phyloP scores from a whole-genome alignment of 37 sponge, comb jelly and placozoan species.

The Axinella damicornis region DNA sequence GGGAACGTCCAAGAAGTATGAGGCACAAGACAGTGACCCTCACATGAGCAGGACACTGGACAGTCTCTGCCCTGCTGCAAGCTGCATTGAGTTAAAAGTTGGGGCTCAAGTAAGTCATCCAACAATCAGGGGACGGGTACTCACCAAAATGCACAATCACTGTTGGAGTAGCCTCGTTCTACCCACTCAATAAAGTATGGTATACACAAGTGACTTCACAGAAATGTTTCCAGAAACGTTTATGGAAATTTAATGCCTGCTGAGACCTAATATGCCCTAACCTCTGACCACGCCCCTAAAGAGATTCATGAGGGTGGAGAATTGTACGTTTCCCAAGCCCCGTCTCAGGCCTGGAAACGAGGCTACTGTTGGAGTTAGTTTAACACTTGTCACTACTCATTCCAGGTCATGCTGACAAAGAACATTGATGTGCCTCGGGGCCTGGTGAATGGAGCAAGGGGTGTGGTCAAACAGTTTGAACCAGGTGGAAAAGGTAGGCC shows the following conservation, averaged over 20 bases:
- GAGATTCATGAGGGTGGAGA: neutral
- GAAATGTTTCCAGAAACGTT: too few species aligned
- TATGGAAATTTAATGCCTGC: too few species aligned
- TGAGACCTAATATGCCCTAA: too few species aligned
- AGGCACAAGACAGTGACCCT: constrained; percentile 68
- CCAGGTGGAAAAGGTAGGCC: constrained; percentile 32
- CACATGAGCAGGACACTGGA: constrained; percentile 39
- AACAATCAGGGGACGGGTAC: too few species aligned
- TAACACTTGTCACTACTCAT: too few species aligned
- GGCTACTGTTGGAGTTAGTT: too few species aligned
- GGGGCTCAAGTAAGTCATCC: constrained; percentile 82
- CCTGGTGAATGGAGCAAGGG: constrained; percentile 92
- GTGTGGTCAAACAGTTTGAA: constrained; percentile 76
- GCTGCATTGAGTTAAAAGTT: constrained; percentile 67
- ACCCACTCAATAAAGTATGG: too few species aligned
- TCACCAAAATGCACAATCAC: too few species aligned
- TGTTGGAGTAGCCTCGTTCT: neutral
- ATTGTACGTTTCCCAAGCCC: neutral
- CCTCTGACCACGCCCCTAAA: too few species aligned
- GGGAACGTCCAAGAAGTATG: constrained; percentile 43
- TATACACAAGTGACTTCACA: too few species aligned
- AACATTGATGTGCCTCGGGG: constrained; percentile 75
- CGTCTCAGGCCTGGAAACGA: too few species aligned
- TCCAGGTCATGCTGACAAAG: constrained; percentile 88
- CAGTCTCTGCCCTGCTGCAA: constrained; percentile 60